phyloP scores from a whole-genome alignment of 2,113 vertebrate species.

The Campylomormyrus numenius region DNA sequence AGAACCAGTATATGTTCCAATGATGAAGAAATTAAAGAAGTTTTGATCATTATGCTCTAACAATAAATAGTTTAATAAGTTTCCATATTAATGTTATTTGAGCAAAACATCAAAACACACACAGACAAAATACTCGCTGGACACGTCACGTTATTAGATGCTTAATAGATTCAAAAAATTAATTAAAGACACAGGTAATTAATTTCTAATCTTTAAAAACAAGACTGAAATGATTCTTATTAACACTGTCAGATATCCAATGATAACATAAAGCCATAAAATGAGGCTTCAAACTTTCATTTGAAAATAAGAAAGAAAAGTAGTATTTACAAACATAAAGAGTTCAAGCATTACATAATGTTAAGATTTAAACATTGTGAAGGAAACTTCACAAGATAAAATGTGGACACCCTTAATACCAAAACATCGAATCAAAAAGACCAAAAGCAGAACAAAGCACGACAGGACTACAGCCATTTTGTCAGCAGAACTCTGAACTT shows the following conservation, averaged over 20 bases:
- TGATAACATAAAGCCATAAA: not conserved
- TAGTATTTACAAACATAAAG: not conserved
- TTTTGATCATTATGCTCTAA: not conserved
- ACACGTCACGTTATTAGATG: not conserved
- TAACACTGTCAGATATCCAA: not conserved
- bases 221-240: not conserved
- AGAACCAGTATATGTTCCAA: not conserved
- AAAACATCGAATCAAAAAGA: not conserved
- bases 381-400: not conserved
- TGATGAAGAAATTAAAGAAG: not conserved
- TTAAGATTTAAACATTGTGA: not conserved
- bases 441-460: not conserved
- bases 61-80: not conserved
- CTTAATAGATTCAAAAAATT: not conserved
- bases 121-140: not conserved
- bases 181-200: not conserved
- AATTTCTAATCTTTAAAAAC: not conserved
- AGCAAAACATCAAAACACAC: not conserved
- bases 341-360: not conserved
- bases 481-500: not conserved
- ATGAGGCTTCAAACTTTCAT: not conserved
- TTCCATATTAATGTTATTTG: not conserved
- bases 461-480: not conserved
- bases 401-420: not conserved
- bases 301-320: not conserved